phyloP scores from a whole-genome alignment of 2,797 vertebrate genomes.

The Gallirallus australis region DNA sequence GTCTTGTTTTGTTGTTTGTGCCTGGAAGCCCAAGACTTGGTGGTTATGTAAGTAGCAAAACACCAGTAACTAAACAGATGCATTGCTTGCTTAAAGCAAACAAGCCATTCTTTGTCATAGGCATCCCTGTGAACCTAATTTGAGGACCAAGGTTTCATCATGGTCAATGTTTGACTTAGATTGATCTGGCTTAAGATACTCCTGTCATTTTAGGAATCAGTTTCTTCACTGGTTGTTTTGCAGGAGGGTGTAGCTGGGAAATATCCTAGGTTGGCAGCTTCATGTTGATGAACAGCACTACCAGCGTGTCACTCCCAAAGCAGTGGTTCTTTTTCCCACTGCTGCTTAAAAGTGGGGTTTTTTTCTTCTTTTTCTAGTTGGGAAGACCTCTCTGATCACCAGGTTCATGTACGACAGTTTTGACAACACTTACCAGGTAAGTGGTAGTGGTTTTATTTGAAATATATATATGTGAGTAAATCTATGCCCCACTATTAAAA shows the following conservation, averaged over 20 bases:
- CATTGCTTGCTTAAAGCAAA: not conserved
- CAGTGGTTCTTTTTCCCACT: not conserved
- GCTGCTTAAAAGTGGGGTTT: not conserved
- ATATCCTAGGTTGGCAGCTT: not conserved
- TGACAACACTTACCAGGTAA: conserved; percentile 77
- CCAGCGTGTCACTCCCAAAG: not conserved
- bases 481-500: not conserved
- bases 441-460: not conserved
- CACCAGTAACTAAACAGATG: not conserved
- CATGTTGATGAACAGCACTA: not conserved
- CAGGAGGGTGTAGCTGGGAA: not conserved
- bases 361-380: conserved; percentile 57
- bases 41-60: conserved; percentile 33
- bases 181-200: not conserved
- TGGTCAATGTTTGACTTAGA: not conserved
- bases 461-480: not conserved
- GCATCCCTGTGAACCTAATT: accelerated
- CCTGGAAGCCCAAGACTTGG: not conserved
- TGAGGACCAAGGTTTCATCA: not conserved
- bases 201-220: not conserved
- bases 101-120: not conserved
- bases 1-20: not conserved
- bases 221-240: not conserved
- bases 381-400: conserved; percentile 76
- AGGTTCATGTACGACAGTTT: conserved; percentile 79